phyloP scores from a whole-genome alignment of 2,888 invertebrate genomes.

The Drosophila borborema region DNA sequence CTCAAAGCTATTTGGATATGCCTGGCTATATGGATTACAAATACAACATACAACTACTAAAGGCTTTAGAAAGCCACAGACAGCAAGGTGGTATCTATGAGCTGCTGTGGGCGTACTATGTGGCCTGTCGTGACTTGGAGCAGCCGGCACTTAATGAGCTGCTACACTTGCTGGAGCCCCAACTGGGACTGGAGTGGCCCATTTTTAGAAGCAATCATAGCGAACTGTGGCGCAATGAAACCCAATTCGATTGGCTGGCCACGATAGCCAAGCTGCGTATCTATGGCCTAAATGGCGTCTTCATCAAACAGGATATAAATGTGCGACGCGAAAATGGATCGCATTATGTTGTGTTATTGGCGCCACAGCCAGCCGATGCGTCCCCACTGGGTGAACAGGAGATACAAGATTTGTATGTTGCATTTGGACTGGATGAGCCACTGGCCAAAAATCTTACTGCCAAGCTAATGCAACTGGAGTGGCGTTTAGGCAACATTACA shows the following conservation, averaged over 20 bases:
- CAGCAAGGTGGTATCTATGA: conserved; percentile 41
- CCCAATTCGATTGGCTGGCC: conserved; percentile 73
- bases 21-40: conserved; percentile 77
- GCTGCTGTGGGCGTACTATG: conserved; percentile 59
- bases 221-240: conserved; percentile 64
- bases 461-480: conserved; percentile 61
- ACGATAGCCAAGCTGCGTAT: conserved; percentile 63
- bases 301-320: conserved; percentile 70
- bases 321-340: conserved; percentile 69
- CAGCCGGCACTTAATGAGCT: conserved; percentile 67
- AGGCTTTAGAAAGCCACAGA: conserved; percentile 35
- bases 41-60: conserved; percentile 65
- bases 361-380: conserved; percentile 49
- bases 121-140: conserved; percentile 60
- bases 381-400: conserved; percentile 29
- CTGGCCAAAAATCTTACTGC: conserved; percentile 49
- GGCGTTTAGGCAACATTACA: conserved; percentile 56
- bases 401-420: conserved; percentile 49
- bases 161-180: conserved; percentile 57
- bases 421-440: conserved; percentile 66
- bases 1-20: conserved; percentile 68
- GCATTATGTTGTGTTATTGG: conserved; percentile 66
- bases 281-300: conserved; percentile 72
- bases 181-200: conserved; percentile 73
- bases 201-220: conserved; percentile 67